Evolutionary conservation across 2,888 invertebrate species (phyloP).

Genomic region (Hirtodrosophila alboralis): DNA sequence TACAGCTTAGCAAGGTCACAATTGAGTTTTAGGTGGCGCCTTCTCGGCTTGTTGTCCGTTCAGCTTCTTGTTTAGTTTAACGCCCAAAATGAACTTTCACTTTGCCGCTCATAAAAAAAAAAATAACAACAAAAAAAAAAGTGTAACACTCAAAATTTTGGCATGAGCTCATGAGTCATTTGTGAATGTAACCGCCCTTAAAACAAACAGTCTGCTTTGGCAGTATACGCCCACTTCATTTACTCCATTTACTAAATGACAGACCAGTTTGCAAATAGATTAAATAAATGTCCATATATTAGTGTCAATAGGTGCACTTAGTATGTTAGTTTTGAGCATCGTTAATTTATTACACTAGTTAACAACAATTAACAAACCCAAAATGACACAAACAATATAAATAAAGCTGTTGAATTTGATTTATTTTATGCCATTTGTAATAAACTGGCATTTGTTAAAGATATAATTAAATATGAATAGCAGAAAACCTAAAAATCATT

Average conservation of each 20-base stretch:
- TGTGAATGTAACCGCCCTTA: slow-evolving; percentile 30
- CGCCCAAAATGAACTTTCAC: slow-evolving; percentile 46
- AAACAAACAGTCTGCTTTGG: slow-evolving; percentile 7
- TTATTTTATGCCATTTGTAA: too few species aligned
- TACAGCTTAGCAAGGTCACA: slow-evolving; percentile 48
- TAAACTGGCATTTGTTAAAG: too few species aligned
- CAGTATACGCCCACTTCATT: slow-evolving; percentile 29
- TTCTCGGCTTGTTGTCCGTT: slow-evolving; percentile 13
- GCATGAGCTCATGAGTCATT: slow-evolving; percentile 35
- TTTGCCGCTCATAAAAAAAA: slow-evolving; percentile 29
- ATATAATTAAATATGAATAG: too few species aligned
- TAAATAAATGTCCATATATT: too few species aligned
- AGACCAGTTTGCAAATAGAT: slow-evolving; percentile 14
- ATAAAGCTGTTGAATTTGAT: too few species aligned
- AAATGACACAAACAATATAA: too few species aligned
- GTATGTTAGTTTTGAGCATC: too few species aligned
- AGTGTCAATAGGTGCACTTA: too few species aligned
- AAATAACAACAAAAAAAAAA: too few species aligned
- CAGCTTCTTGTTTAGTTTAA: slow-evolving; percentile 15
- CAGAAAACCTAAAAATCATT: too few species aligned
- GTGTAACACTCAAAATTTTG: slow-evolving; percentile 30
- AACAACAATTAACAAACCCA: too few species aligned
- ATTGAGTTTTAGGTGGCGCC: slow-evolving; percentile 39
- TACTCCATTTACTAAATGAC: slow-evolving; percentile 21
- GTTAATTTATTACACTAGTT: too few species aligned